Evolutionary conservation across 2,113 vertebrate genomes (phyloP).

Genomic region (Leucoraja erinaceus): DNA sequence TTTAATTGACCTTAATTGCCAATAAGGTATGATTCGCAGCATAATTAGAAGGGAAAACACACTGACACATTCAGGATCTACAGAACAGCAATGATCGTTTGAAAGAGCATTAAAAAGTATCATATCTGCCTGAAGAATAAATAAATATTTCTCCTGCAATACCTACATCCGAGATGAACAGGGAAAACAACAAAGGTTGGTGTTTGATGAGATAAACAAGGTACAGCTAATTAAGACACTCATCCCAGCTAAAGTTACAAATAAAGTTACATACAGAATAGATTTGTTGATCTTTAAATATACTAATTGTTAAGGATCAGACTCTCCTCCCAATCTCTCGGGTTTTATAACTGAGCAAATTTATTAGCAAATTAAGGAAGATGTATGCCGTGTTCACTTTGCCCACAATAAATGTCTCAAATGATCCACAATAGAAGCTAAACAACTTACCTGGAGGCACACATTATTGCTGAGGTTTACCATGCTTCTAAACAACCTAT

Average conservation of each 20-base stretch:
- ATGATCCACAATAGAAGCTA: neutral
- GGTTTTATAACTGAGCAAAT: neutral
- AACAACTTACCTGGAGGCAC: neutral
- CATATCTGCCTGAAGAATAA: neutral
- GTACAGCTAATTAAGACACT: neutral
- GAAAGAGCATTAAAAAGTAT: neutral
- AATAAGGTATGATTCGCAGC: neutral
- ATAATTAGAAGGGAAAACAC: neutral
- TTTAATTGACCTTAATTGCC: neutral
- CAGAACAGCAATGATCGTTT: neutral
- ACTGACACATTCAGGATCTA: too few species aligned
- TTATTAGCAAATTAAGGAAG: neutral
- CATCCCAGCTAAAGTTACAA: neutral
- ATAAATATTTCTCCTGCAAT: neutral
- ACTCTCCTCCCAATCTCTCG: too few species aligned
- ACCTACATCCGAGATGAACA: neutral
- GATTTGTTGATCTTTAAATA: neutral
- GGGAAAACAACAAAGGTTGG: neutral
- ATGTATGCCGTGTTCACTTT: neutral
- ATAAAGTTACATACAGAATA: neutral
- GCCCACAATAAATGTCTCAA: neutral
- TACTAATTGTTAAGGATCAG: neutral
- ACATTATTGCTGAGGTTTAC: neutral
- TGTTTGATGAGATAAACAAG: neutral
- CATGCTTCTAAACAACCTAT: neutral